Conservation (phyloP, 2,888 invertebrate species). For the Plebejus anna region DNA sequence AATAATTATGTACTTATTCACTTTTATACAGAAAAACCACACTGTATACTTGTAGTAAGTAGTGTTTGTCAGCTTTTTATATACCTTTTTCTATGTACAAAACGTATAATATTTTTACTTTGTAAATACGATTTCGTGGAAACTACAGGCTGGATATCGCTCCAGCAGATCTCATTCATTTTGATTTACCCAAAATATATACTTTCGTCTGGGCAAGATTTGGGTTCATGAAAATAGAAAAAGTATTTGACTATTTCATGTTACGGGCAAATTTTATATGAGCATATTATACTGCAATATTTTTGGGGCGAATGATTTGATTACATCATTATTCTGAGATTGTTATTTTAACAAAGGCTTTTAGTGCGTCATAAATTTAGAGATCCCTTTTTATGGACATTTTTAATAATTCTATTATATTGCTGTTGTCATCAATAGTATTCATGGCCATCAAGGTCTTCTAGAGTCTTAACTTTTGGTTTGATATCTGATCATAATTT, state of each 20-base stretch:
- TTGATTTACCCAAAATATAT: neutral
- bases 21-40: neutral
- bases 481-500: no score
- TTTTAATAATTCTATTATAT: conserved; percentile 12
- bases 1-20: neutral
- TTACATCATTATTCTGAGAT: conserved; percentile 20
- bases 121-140: neutral
- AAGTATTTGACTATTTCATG: neutral
- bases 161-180: neutral
- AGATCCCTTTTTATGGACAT: neutral
- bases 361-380: conserved; percentile 15
- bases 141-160: no score
- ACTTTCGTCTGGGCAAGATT: neutral
- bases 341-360: conserved; percentile 16
- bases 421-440: neutral
- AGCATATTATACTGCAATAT: neutral
- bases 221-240: neutral
- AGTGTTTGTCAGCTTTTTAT: no score
- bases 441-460: neutral
- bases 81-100: no score
- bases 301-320: conserved; percentile 8
- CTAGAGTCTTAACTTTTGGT: no score
- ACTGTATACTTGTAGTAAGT: no score
- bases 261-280: neutral
- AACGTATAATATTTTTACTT: no score